Percentiles rank a stretch among this genome's conserved stretches.
phyloP scores from a whole-genome alignment of 92 coral and sea anemone genomes.

The Phenganax subtilis region DNA sequence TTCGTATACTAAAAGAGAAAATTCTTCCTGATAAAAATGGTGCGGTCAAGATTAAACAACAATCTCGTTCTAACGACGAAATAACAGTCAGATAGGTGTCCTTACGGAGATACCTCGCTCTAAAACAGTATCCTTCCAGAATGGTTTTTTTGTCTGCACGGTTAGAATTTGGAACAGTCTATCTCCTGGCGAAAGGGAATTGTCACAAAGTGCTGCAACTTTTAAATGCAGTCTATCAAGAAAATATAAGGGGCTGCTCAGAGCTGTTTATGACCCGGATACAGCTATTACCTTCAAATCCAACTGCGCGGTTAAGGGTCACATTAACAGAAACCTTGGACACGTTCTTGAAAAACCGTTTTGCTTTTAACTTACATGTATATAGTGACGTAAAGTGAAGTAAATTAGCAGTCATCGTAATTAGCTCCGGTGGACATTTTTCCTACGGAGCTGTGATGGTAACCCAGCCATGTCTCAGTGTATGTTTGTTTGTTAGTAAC shows the following conservation, averaged over 20 bases:
- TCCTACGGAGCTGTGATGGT: no score
- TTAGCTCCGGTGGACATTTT: no score
- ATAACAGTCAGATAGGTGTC: not conserved
- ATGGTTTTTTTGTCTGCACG: not conserved
- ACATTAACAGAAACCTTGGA: no score
- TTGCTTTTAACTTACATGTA: no score
- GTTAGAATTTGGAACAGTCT: constrained; percentile 7
- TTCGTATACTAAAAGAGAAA: not conserved
- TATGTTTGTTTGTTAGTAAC: no score
- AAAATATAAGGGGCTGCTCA: not conserved
- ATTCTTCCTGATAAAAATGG: not conserved
- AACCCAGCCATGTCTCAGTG: no score
- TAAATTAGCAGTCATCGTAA: no score
- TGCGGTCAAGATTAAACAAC: not conserved
- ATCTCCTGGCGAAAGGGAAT: not conserved
- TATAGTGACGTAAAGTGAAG: no score
- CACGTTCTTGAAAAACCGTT: no score
- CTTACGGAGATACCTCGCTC: not conserved
- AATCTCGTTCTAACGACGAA: not conserved
- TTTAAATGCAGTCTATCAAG: not conserved
- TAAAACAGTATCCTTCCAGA: no score
- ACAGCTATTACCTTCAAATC: not conserved
- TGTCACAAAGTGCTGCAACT: constrained; percentile 5
- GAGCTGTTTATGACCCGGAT: constrained; percentile 6
- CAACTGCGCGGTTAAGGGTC: not conserved